Conservation (phyloP, 64 coral and sea anemone species). For the Montipora cactus region DNA sequence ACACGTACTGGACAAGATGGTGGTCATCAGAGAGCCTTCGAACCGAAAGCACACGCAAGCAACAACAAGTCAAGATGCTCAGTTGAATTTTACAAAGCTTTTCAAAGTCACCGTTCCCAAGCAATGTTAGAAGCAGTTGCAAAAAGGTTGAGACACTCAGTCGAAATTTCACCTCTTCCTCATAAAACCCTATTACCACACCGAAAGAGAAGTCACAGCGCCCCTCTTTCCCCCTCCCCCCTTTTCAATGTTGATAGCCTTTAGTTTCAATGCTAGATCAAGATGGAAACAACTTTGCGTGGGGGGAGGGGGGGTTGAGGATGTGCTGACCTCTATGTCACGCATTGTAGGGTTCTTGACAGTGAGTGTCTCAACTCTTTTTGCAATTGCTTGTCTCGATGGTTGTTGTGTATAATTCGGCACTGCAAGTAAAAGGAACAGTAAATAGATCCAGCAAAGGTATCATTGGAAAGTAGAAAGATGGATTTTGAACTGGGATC, state of each 20-base stretch:
- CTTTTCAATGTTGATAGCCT: background rate
- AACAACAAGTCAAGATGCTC: background rate
- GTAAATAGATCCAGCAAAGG: background rate
- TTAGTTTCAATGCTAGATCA: constrained; percentile 1
- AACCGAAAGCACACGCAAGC: background rate
- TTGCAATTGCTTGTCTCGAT: background rate
- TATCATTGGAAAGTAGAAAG: too few species aligned
- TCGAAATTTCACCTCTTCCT: background rate
- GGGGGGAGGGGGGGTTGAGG: background rate
- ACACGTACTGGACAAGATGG: constrained; percentile 19
- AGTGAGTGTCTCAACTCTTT: constrained; percentile 7
- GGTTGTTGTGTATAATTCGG: constrained; percentile 2
- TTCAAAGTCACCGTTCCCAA: constrained; percentile 20
- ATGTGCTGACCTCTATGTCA: background rate
- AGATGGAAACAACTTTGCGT: background rate
- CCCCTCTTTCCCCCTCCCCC: background rate
- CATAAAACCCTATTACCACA: background rate
- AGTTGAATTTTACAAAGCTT: constrained; percentile 24
- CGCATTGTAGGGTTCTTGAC: background rate
- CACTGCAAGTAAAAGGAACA: background rate
- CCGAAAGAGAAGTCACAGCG: background rate
- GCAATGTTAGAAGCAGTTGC: background rate
- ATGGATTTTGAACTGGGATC: too few species aligned
- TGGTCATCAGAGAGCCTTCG: background rate
- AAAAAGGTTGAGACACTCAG: background rate